Base-by-base conservation (phyloP, 2,113 vertebrate species). In the Xiphophorus maculatus region DNA sequence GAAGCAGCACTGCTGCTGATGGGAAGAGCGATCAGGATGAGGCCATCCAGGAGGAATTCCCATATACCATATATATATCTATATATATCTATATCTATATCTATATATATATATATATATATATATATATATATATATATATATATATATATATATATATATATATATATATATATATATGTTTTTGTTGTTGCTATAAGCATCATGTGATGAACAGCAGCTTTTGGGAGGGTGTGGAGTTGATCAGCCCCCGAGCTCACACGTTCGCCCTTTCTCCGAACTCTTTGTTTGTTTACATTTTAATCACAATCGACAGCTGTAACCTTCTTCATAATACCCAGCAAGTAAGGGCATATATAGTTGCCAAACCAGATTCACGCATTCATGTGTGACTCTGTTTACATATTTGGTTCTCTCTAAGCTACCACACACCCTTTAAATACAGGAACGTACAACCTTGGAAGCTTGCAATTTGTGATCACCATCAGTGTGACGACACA, bases 271-370 rank as follows among this genome's bases (percentile, higher is more conserved):
- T 92, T 68, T 88, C 76, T 74, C 81, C 91, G 91, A 93, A 94
- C 92, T 87, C 84, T 0, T 72, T 83, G 83, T 93, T 87, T 94
- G 91, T 94, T 94, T 94, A 93, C 93, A 93, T 94, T 91, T 87
- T 77, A 94, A 93, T 93, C 94, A 90, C 92, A 94, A 93, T 94
- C 93, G 95, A 92, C 90, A 92, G 89, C 90, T 86, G 91, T 91
- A 90, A 84, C 91, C 88, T 82, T 66, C 91, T 79, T 88, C 86
- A 92, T 92, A 93, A 91, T 94, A 89, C 88, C 85, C 74, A 89
- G 88, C 93, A 91, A 91, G 92, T 91, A 91, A 89, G 87, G 89
- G 90, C 92, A 91, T 87, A 90, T 86, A 92, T 90, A 91, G 93
- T 93, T 90, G 93, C 90, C 93, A 92, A 94, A 94, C 94, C 90